Percentiles rank a stretch among this genome's conserved stretches.
Evolutionary conservation across 30 jellyfish, hydroid and myxozoan genomes (phyloP).

Genomic region (Rhopilema esculentum): DNA sequence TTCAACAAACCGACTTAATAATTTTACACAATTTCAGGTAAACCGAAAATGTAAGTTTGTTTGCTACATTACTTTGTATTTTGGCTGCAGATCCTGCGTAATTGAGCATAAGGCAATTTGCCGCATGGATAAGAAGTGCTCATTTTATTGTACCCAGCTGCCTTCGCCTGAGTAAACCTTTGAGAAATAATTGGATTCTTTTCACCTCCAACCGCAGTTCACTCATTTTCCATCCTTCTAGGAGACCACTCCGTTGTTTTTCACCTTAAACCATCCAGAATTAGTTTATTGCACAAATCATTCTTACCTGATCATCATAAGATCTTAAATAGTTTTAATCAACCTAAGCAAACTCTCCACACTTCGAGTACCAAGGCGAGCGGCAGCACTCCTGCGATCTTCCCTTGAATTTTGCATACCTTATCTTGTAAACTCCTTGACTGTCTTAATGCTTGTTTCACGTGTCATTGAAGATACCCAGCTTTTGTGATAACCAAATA

Average conservation of each 20-base stretch:
- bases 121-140: constrained; percentile 58
- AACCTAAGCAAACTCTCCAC: not conserved
- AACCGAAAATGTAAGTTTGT: constrained; percentile 13
- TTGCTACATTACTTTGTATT: constrained; percentile 46
- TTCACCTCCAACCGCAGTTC: constrained; percentile 41
- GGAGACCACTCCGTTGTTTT: constrained; percentile 44
- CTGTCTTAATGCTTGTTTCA: too few species aligned
- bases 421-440: too few species aligned
- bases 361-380: not conserved
- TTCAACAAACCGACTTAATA: constrained; percentile 4
- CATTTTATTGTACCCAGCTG: constrained; percentile 54
- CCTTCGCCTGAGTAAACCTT: constrained; percentile 21
- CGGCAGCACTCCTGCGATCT: too few species aligned
- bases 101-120: constrained; percentile 75
- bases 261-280: constrained; percentile 21
- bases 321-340: not conserved
- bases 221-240: constrained; percentile 27
- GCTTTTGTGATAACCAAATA: too few species aligned
- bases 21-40: not conserved
- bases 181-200: constrained; percentile 48
- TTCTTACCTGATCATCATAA: not conserved
- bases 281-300: not conserved
- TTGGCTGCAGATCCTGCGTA: constrained; percentile 62
- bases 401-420: too few species aligned
- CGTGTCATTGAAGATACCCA: too few species aligned